phyloP scores from a whole-genome alignment of 1,140 invertebrate species.

The Lasaia peninsularis region DNA sequence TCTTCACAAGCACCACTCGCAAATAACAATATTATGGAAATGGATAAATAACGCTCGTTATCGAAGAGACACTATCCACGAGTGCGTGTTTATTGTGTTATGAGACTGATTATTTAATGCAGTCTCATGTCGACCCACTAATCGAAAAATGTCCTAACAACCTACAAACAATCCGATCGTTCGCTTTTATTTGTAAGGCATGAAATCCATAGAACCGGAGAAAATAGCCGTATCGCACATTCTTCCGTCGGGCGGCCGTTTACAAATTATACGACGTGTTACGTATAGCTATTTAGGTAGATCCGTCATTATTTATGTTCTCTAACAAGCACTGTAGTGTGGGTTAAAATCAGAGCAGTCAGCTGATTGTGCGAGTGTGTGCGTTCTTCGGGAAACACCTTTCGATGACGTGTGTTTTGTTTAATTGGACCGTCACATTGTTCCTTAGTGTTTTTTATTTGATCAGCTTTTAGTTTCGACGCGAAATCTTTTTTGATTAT shows the following conservation, averaged over 20 bases:
- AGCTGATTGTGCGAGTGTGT: conserved; percentile 69
- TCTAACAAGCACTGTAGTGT: conserved; percentile 69
- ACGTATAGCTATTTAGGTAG: conserved; percentile 73
- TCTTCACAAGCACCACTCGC: no score
- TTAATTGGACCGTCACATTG: conserved; percentile 75
- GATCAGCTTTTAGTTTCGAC: conserved; percentile 29
- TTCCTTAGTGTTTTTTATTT: conserved; percentile 61
- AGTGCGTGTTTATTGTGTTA: conserved; percentile 56
- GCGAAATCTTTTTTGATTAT: conserved; percentile 13
- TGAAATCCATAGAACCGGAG: conserved; percentile 50
- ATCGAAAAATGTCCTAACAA: conserved; percentile 50
- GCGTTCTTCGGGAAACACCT: conserved; percentile 77
- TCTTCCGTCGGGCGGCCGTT: conserved; percentile 55
- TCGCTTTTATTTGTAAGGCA: conserved; percentile 51
- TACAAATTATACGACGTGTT: conserved; percentile 70
- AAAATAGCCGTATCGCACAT: conserved; percentile 64
- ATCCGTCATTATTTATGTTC: conserved; percentile 77
- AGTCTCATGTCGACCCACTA: conserved; percentile 43
- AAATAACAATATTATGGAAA: no score
- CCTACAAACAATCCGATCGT: conserved; percentile 36
- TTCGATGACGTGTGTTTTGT: conserved; percentile 72
- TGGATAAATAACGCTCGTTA: background rate
- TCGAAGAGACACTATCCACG: conserved; percentile 32
- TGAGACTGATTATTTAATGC: conserved; percentile 70
- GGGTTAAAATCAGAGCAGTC: conserved; percentile 75